Evolutionary conservation across 2,113 vertebrate genomes (phyloP).

Genomic region (Gavialis gangeticus): DNA sequence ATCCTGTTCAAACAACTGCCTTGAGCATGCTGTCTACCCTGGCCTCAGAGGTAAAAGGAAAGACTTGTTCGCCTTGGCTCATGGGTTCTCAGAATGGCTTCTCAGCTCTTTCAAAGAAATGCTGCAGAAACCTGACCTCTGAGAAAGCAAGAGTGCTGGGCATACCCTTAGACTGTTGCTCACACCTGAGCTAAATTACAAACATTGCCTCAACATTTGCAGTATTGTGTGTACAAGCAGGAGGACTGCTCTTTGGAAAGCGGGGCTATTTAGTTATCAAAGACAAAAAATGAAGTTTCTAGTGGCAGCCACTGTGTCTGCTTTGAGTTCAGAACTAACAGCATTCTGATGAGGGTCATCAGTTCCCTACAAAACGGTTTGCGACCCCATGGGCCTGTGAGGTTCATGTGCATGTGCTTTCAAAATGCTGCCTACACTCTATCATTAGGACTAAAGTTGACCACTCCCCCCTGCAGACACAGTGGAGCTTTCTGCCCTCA

Average conservation of each 20-base stretch:
- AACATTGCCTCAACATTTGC: not conserved
- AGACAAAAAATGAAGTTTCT: not conserved
- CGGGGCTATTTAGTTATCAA: not conserved
- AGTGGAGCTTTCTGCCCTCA: not conserved
- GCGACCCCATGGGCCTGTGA: not conserved
- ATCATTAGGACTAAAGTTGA: not conserved
- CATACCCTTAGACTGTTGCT: not conserved
- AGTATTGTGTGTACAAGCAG: not conserved
- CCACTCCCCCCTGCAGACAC: not conserved
- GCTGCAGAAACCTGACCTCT: not conserved
- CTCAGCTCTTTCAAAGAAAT: not conserved
- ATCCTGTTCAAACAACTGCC: not conserved
- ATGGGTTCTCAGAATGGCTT: not conserved
- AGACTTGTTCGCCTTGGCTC: not conserved
- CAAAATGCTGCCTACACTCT: not conserved
- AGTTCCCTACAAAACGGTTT: not conserved
- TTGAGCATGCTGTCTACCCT: not conserved
- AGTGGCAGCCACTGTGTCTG: not conserved
- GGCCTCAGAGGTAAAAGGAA: not conserved
- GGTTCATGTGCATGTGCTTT: not conserved
- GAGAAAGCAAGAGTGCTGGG: not conserved
- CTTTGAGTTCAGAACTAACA: not conserved
- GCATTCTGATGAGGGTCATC: not conserved
- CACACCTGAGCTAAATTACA: too few species aligned
- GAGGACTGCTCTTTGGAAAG: not conserved